Percentiles rank a stretch among this genome's conserved stretches.
These are phyloP conservation scores for Ciconia nigra DNA, from an alignment of 2,797 vertebrate genomes.

Conservation along the genomic window DNA sequence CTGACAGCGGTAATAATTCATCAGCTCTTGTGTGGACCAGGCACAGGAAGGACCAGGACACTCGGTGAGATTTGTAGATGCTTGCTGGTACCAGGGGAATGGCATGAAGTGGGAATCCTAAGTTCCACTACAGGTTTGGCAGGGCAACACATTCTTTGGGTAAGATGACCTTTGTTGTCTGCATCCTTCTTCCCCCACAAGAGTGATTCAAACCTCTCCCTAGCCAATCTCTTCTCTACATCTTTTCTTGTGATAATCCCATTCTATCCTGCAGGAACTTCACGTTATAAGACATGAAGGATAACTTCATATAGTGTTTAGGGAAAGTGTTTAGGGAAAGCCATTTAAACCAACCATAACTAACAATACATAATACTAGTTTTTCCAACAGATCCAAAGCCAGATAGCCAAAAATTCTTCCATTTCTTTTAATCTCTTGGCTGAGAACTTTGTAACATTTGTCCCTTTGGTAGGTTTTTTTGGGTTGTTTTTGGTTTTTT, in stretches of 20 bases:
- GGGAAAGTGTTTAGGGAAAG: not conserved
- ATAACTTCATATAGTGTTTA: not conserved
- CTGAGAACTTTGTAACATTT: not conserved
- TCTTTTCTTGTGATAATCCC: not conserved
- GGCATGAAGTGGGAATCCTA: not conserved
- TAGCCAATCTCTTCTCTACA: not conserved
- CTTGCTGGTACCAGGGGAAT: not conserved
- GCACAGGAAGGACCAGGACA: not conserved
- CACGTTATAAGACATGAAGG: not conserved
- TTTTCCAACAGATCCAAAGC: not conserved
- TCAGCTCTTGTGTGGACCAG: not conserved
- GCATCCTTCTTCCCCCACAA: not conserved
- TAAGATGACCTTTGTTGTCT: not conserved
- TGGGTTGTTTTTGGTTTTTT: not conserved
- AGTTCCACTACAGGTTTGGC: not conserved
- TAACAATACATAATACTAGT: not conserved
- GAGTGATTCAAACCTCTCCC: not conserved
- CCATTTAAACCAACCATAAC: not conserved
- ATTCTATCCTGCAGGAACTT: not conserved
- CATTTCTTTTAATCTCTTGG: not conserved
- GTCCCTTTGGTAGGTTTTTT: not conserved
- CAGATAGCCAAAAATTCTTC: not conserved
- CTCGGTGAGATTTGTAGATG: not conserved
- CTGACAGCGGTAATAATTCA: not conserved
- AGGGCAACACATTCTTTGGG: not conserved